Evolutionary conservation across 2,797 vertebrate genomes (phyloP), one percentile per base, ranked within the genome.

Genomic region (Hemibagrus guttatus): DNA sequence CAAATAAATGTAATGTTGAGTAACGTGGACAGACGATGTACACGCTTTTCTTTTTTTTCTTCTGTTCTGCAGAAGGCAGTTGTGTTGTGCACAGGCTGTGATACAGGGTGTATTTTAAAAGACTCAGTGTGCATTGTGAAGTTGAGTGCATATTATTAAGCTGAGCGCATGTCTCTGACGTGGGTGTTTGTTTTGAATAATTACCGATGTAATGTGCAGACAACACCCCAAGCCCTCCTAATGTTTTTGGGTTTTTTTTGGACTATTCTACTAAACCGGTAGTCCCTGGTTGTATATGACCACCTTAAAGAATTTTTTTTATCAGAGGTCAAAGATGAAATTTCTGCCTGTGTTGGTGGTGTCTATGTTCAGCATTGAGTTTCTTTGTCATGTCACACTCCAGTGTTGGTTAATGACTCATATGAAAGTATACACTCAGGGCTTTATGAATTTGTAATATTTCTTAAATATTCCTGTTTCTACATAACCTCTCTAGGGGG

Each of bases 171-270:
- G 39, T 46, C 39, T 64, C 39, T 81, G 59, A 39, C 17, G 26
- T 52, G 46, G 80, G 61, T 31, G 61, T 82, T 82, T 82, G 42
- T 82, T 66, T 66, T 52, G 61, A 82, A 68, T 82, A 66, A 82
- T 82, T 82, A 82, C 63, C 2, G 6, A 82, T 52, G 80, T 7
- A 82, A 82, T 21, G 46, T 82, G 17, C n/a, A 31, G 63, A 68
- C 28, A 6, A 82, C 61, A 82, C 61, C 61, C 46, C 63, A 12
- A 52, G 19, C 39, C 17, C 63, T 52, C 80, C n/a, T 82, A 35
- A n/a, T 82, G 61, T 66, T 66, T 68, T 68, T 3, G 2, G 61
- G 21, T 21, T 35, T 21, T 61, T 13, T 17, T 35, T 21, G 12
- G 66, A 46, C 26, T 28, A 49, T 31, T 81, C n/a, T 49, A 26